Base-by-base conservation (phyloP, 2,113 vertebrate species). In the Neolamprologus brichardi region DNA sequence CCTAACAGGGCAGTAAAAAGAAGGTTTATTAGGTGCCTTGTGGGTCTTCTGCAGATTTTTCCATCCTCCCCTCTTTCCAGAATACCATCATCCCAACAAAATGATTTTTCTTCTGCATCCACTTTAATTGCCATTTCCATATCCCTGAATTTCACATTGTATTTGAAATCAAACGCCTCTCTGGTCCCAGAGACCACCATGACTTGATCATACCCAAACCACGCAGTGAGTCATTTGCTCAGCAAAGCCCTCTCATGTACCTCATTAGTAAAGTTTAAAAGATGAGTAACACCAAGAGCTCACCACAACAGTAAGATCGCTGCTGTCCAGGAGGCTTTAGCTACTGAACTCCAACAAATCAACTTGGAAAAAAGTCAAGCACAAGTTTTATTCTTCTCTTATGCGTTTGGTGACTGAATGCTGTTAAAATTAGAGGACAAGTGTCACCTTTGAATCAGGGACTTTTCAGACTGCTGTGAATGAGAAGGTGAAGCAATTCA, bases 381-480 rank as follows among this genome's bases (percentile, higher is more conserved):
- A 4, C 5, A 9, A 56, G 11, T 14, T 5, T 18, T 37, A 10
- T 67, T 70, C 17, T 18, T 79, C 20, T 62, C 18, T 20, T 30
- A 10, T 53, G 44, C 62, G 82, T 23, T 41, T 25, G 14, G 37
- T 25, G 60, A 81, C 87, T 81, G 87, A 84, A 81, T 83, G 72
- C 41, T 58, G 79, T 37, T 85, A 41, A 52, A 81, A 6, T 89
- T 86, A 41, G 86, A 85, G 72, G 18, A 88, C 54, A 64, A 53
- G 86, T 81, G 86, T 32, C 83, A 84, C 18, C 37, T 87, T 54
- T 89, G 87, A 92, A 49, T 92, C 82, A 25, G 67, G 1, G 72
- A 81, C 81, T 88, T 91, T 87, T 88, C 78, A 44, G 81, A 88
- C 39, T 58, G 52, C 78, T 95, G 95, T 93, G 88, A 94, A 95